These are phyloP conservation scores for Rugalucina vietnamica DNA, from an alignment of 2,888 invertebrate genomes.

Conservation along the genomic window DNA sequence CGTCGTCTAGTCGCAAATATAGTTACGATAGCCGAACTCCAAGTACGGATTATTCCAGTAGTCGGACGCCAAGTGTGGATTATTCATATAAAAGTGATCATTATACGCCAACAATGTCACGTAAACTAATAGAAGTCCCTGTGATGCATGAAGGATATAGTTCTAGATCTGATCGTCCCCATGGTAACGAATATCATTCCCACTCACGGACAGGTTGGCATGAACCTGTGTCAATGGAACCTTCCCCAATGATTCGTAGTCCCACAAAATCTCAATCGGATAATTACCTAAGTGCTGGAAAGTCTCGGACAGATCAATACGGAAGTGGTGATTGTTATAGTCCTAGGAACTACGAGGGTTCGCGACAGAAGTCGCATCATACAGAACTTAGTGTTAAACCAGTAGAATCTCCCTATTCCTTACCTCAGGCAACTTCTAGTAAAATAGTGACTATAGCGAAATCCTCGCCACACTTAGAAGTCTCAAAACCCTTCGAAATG, in stretches of 20 bases:
- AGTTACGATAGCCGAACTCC: slow-evolving; percentile 3
- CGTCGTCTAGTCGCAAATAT: slow-evolving; percentile 38
- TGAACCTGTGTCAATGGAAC: slow-evolving; percentile 63
- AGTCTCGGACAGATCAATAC: slow-evolving; percentile 24
- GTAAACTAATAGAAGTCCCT: slow-evolving; percentile 69
- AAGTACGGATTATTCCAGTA: neutral
- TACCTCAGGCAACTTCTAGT: slow-evolving; percentile 63
- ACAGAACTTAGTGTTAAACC: slow-evolving; percentile 56
- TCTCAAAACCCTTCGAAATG: slow-evolving; percentile 98
- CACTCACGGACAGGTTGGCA: slow-evolving; percentile 54
- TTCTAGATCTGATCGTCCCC: slow-evolving; percentile 14
- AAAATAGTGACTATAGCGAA: slow-evolving; percentile 77
- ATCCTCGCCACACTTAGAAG: slow-evolving; percentile 86
- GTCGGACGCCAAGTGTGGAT: slow-evolving; percentile 13
- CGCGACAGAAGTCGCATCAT: slow-evolving; percentile 33
- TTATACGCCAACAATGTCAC: slow-evolving; percentile 21
- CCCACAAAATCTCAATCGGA: slow-evolving; percentile 54
- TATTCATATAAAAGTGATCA: slow-evolving; percentile 22
- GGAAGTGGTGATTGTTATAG: slow-evolving; percentile 69
- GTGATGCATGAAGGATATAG: slow-evolving; percentile 67
- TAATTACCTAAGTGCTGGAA: neutral
- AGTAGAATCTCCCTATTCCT: slow-evolving; percentile 61
- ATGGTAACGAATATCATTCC: slow-evolving; percentile 14
- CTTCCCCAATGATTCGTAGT: slow-evolving; percentile 68
- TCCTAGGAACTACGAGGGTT: slow-evolving; percentile 73